Conservation (phyloP, 2,888 invertebrate species). For the Aromia moschata region DNA sequence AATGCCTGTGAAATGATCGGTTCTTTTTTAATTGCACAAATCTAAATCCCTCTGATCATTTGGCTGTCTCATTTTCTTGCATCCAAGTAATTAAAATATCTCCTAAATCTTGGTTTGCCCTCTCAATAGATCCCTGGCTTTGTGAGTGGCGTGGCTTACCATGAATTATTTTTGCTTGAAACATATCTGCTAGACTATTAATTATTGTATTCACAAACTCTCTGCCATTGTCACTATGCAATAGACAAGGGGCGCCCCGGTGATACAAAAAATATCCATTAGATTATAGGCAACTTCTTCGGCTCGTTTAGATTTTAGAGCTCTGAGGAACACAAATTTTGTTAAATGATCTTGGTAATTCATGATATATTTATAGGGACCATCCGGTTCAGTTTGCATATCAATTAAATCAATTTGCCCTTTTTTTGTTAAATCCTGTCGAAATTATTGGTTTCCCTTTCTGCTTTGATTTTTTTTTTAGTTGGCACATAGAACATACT, state of each 20-base stretch:
- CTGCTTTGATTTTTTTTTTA: too few species aligned
- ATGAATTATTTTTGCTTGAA: conserved; percentile 43
- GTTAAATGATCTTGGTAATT: conserved; percentile 54
- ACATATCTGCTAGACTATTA: conserved; percentile 39
- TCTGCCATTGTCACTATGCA: conserved; percentile 54
- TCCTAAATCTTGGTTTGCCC: not conserved
- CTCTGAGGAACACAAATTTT: conserved; percentile 52
- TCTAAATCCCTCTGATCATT: conserved; percentile 21
- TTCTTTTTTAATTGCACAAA: conserved; percentile 18
- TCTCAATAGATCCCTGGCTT: conserved; percentile 15
- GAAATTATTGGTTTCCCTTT: too few species aligned
- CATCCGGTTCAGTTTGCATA: conserved; percentile 7
- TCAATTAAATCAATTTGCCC: not conserved
- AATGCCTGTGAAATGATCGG: conserved; percentile 19
- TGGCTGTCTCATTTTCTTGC: conserved; percentile 11
- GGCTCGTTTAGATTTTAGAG: conserved; percentile 51
- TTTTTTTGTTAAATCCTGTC: too few species aligned
- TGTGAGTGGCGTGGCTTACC: conserved; percentile 45
- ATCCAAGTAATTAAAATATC: conserved; percentile 28
- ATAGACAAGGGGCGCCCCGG: conserved; percentile 52
- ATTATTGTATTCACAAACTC: conserved; percentile 50
- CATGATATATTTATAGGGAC: not conserved
- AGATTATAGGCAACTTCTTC: conserved; percentile 52
- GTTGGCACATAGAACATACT: too few species aligned
- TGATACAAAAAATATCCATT: conserved; percentile 53